Conservation (phyloP, 1,140 invertebrate genomes). For the Pseudomyrmex concolor region DNA sequence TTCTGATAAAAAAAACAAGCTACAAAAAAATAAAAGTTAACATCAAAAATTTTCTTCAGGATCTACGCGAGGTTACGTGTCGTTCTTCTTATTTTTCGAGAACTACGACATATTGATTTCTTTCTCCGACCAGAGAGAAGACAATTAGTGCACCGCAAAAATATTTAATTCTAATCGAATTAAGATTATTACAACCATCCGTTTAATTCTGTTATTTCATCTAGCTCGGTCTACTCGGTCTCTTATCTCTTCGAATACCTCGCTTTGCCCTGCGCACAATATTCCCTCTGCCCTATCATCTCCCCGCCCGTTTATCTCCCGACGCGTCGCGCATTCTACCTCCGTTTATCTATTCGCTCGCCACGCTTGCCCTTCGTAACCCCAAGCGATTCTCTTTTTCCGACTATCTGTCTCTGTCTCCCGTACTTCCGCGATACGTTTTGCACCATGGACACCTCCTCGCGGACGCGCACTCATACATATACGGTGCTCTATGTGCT, state of each 20-base stretch:
- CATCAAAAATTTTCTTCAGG: not conserved
- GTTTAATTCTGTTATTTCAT: constrained; percentile 57
- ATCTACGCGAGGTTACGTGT: not conserved
- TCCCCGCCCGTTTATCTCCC: constrained; percentile 46
- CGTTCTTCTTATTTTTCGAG: not conserved
- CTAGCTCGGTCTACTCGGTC: constrained; percentile 26
- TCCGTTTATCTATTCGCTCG: constrained; percentile 39
- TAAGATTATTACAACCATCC: constrained; percentile 33
- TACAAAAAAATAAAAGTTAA: not conserved
- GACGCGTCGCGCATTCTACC: constrained; percentile 36
- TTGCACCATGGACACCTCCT: not conserved
- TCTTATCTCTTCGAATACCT: constrained; percentile 47
- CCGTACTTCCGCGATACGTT: constrained; percentile 42
- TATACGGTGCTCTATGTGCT: not conserved
- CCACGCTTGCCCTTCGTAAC: constrained; percentile 51
- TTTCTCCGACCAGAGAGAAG: no score
- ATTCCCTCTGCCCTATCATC: constrained; percentile 42
- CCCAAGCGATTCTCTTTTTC: constrained; percentile 55
- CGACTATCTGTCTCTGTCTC: constrained; percentile 51
- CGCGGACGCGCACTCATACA: not conserved
- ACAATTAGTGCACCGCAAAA: no score
- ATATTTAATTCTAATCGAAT: not conserved
- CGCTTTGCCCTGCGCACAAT: constrained; percentile 13
- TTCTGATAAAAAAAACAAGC: not conserved
- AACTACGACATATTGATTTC: not conserved